Evolutionary conservation across 2,113 vertebrate species (phyloP).

Genomic region (Lepisosteus oculatus): DNA sequence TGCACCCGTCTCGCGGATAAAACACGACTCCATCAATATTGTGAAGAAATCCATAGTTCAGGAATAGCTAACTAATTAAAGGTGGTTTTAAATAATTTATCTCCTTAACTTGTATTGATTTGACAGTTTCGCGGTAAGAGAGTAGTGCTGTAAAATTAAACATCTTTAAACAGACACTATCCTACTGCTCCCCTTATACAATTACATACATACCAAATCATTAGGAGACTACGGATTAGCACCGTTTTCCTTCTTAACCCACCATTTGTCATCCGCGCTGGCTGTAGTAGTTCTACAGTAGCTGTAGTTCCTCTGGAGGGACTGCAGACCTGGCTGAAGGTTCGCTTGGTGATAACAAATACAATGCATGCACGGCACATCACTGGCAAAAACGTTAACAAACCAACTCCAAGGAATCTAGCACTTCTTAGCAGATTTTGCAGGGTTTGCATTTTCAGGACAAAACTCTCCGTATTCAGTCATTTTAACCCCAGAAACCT

Average conservation of each 20-base stretch:
- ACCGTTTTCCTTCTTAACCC: background rate
- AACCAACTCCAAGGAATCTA: too few species aligned
- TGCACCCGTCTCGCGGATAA: constrained; percentile 54
- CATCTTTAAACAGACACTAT: constrained; percentile 79
- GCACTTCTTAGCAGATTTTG: too few species aligned
- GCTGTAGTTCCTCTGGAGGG: background rate
- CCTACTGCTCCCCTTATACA: constrained; percentile 39
- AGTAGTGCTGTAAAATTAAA: constrained; percentile 96
- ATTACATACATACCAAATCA: constrained; percentile 15
- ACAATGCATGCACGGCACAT: background rate
- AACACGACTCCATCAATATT: constrained; percentile 87
- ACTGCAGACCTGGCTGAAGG: background rate
- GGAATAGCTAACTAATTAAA: constrained; percentile 99
- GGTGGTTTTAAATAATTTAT: constrained; percentile 99
- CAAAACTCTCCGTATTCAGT: too few species aligned
- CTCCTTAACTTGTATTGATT: constrained; percentile 99
- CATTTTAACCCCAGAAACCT: too few species aligned
- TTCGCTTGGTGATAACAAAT: background rate
- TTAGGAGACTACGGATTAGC: background rate
- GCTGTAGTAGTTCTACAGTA: too few species aligned
- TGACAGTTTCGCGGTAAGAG: constrained; percentile 87
- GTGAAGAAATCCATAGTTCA: constrained; percentile 91
- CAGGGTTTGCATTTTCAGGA: too few species aligned
- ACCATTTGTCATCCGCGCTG: background rate
- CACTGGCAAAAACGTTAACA: background rate